Evolutionary conservation across 2,113 vertebrate species (phyloP), one percentile per base, ranked within the genome.

Genomic region (Chloropsis cyanopogon): DNA sequence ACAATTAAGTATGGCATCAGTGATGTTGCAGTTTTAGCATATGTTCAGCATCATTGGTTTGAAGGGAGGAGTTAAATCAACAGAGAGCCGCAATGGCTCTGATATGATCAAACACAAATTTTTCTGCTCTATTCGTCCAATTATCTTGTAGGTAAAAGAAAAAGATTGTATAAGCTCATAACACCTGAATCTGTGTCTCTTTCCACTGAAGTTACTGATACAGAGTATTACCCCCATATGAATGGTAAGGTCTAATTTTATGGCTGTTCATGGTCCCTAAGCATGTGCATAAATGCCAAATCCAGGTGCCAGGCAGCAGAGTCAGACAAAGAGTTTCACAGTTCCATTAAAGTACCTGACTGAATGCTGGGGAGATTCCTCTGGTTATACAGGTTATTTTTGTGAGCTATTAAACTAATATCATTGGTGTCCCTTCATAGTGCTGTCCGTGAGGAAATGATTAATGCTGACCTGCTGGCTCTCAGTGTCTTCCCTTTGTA

Each of bases 31-130:
- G 33, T 85, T 97, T 94, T 91, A 96, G 75, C 90, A 63, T 94
- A 78, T 72, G 78, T 69, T 82, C 78, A 84, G 84, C 53, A 77
- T 13, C 2, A 24, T 41, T 94, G 87, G 79, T 96, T 72, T 53
- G 83, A 95, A 94, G 65, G 73, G 80, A 88, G 88, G 92, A 96
- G 80, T 91, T 95, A 93, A 97, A 95, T 87, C 91, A 87, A 90
- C 37, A 1, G 56, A 88, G 93, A 89, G 33, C 57, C 86, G 35
- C 79, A 81, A 77, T 93, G 87, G 33, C 78, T 97, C 92, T 84
- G 76, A 93, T 97, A 95, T 81, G 87, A 94, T 92, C 29, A 94
- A 97, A 94, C 81, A 93, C 79, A 77, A 93, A 92, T 96, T 93
- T 49, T 93, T 97, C 91, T 90, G 39, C 66, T 88, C 64, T 89